Conservation (phyloP, 2,888 invertebrate genomes). For the Agrochola macilenta region DNA sequence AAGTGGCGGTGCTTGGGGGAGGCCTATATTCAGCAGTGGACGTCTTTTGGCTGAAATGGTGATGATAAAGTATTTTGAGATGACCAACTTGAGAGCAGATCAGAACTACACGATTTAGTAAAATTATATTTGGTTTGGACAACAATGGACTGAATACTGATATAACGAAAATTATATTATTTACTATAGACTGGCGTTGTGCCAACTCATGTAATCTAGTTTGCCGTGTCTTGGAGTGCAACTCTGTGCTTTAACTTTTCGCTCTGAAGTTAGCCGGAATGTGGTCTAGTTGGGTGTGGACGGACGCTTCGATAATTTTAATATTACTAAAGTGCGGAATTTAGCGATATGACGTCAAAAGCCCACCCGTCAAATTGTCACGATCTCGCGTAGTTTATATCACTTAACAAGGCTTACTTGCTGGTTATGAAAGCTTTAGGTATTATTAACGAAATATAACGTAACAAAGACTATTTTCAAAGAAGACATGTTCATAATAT, state of each 20-base stretch:
- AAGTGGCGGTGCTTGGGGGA: neutral
- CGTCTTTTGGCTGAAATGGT: too few species aligned
- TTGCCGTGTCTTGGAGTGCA: constrained; percentile 29
- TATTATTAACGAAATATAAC: neutral
- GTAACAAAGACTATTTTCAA: neutral
- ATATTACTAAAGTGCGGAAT: constrained; percentile 23
- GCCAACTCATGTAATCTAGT: constrained; percentile 50
- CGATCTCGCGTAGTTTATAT: constrained; percentile 1
- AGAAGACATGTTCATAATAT: neutral
- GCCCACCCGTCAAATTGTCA: neutral
- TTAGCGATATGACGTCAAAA: constrained; percentile 11
- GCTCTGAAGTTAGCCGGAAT: constrained; percentile 28
- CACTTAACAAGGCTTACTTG: neutral
- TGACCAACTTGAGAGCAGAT: neutral
- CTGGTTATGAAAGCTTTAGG: neutral
- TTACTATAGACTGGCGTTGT: constrained; percentile 43
- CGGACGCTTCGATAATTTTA: constrained; percentile 28
- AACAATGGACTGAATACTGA: constrained; percentile 5
- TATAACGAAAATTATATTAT: constrained; percentile 25
- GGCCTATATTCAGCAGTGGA: too few species aligned
- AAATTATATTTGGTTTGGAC: neutral
- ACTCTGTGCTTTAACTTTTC: constrained; percentile 37
- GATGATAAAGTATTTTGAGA: neutral
- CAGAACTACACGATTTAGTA: neutral
- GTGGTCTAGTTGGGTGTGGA: constrained; percentile 18